Percentiles rank a stretch among this genome's conserved stretches.
These are phyloP conservation scores for Hecatera dysodea DNA, from an alignment of 2,888 invertebrate genomes.

Conservation along the genomic window DNA sequence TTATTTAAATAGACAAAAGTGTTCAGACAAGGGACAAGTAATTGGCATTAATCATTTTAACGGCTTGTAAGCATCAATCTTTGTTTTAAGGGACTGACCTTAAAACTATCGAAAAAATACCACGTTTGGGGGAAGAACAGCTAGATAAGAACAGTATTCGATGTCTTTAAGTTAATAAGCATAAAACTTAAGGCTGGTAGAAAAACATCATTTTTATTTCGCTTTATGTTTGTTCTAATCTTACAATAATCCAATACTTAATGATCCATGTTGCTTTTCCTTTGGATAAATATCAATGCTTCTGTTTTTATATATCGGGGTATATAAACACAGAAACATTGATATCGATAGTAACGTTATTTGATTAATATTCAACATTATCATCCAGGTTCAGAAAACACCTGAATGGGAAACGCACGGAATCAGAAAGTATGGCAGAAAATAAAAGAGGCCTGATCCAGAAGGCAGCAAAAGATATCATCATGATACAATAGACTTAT, in stretches of 20 bases:
- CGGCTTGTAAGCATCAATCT: too few species aligned
- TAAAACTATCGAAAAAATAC: background rate
- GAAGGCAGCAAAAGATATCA: background rate
- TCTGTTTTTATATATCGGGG: too few species aligned
- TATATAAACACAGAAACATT: too few species aligned
- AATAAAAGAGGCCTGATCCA: background rate
- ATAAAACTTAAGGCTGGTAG: too few species aligned
- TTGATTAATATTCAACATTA: background rate
- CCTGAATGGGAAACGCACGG: background rate
- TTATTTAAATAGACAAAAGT: background rate
- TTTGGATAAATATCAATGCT: too few species aligned
- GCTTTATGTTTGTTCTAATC: too few species aligned
- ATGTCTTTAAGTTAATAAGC: too few species aligned
- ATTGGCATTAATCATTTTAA: conserved; percentile 7
- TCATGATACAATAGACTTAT: background rate
- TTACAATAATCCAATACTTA: too few species aligned
- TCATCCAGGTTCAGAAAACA: background rate
- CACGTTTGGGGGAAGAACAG: background rate
- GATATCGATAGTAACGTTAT: too few species aligned
- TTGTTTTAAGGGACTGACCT: background rate
- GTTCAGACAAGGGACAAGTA: background rate
- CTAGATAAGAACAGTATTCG: background rate
- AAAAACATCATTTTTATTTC: too few species aligned
- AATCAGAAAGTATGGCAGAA: background rate
- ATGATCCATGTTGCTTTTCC: too few species aligned